These are phyloP conservation scores for Arvicanthis niloticus DNA, from an alignment of 2,113 vertebrate species.

Conservation along the genomic window DNA sequence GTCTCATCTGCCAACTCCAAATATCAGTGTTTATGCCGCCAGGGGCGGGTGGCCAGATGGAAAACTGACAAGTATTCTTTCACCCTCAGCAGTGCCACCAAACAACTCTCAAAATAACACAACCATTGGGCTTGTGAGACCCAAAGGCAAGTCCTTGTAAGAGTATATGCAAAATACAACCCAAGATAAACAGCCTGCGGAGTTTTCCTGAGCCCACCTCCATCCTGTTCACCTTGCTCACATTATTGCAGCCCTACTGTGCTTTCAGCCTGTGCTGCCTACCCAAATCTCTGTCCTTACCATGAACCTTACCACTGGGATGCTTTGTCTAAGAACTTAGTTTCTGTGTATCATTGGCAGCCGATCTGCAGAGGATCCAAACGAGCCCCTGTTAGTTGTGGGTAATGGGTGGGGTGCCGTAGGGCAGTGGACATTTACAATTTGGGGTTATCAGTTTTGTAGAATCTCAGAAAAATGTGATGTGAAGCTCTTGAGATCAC, in stretches of 20 bases:
- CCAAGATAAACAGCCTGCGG: slow-evolving; percentile 34
- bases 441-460: slow-evolving; percentile 27
- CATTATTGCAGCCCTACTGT: slow-evolving; percentile 47
- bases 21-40: slow-evolving; percentile 28
- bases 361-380: background rate
- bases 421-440: background rate
- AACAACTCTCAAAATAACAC: slow-evolving; percentile 69
- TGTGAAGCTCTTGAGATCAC: background rate
- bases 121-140: background rate
- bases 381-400: background rate
- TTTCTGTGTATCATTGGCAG: background rate
- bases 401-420: accelerated
- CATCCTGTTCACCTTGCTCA: slow-evolving; percentile 49
- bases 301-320: background rate
- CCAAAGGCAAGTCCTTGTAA: slow-evolving; percentile 59
- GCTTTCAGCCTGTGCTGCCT: background rate
- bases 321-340: background rate
- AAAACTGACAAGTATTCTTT: slow-evolving; percentile 52
- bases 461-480: background rate
- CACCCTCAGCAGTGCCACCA: slow-evolving; percentile 47
- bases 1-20: slow-evolving; percentile 57
- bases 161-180: slow-evolving; percentile 17
- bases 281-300: background rate
- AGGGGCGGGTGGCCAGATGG: slow-evolving; percentile 29
- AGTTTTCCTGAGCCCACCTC: background rate